Evolutionary conservation across 2,797 vertebrate species (phyloP).

Genomic region (Eospalax fontanierii): DNA sequence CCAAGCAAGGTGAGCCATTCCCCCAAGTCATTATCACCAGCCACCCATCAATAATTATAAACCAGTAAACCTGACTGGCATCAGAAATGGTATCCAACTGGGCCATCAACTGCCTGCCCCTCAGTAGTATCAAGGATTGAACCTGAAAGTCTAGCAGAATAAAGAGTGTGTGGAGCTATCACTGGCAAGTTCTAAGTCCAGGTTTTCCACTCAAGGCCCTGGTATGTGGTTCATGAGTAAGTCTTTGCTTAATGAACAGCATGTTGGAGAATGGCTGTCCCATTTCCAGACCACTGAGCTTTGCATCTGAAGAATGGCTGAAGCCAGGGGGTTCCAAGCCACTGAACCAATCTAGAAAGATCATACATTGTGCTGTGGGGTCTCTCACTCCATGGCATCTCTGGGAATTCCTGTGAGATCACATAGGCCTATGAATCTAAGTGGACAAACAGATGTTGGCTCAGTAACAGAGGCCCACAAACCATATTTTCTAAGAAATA

Average conservation of each 20-base stretch:
- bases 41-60: slow-evolving; percentile 16
- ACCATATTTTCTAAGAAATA: neutral
- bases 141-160: neutral
- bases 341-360: fast-evolving
- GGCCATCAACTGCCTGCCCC: neutral
- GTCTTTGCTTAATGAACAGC: neutral
- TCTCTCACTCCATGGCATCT: fast-evolving
- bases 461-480: neutral
- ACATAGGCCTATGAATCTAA: fast-evolving
- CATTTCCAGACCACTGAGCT: no score
- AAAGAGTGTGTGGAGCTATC: neutral
- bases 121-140: neutral
- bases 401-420: neutral
- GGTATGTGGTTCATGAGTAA: neutral
- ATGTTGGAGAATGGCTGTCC: fast-evolving
- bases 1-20: neutral
- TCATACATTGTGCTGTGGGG: fast-evolving
- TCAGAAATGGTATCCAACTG: neutral
- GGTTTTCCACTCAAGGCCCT: neutral
- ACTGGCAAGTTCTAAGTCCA: neutral
- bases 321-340: no score
- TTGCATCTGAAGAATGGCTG: neutral
- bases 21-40: neutral
- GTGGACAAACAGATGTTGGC: neutral
- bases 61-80: neutral